Base-by-base conservation (phyloP, 1,140 invertebrate genomes). In the Drosophila varians region DNA sequence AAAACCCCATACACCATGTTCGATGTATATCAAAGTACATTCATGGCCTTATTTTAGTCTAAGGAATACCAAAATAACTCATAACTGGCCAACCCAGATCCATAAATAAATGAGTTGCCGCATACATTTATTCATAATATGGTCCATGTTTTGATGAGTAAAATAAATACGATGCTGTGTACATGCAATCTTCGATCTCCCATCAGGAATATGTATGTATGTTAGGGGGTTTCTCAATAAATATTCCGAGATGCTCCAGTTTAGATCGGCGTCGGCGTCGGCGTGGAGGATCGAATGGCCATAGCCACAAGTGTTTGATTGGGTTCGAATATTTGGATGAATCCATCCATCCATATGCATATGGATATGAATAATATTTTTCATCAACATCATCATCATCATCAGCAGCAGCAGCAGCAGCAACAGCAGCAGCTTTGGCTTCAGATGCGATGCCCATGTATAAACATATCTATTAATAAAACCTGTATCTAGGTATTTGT, bases 11-110 rank as follows among this genome's bases (percentile, higher is more conserved):
- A 21, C 21, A 2, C 21, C 58, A 23, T n/a, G n/a, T n/a, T n/a
- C 56, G 61, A 64, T 47, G 31, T 66, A 62, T 68, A 68, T 66
- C 64, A 68, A 68, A 66, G 64, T 68, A 68, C 64, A 64, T 66
- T 68, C 64, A 68, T 68, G 64, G 64, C 64, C 64, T 68, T 66
- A 68, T 66, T 68, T 68, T 68, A 66, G 47, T 43, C 61, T 26
- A 45, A 68, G 62, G 12, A 53, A 68, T 45, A 45, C 62, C 12
- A 66, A 66, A 66, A 66, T 66, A 66, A 26, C 64, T 68, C 60
- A 68, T 68, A 68, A 68, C 64, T 68, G 64, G 46, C 38, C 61
- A 66, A 66, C 64, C 61, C 64, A 52, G 18, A 19, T 68, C 64
- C 64, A 68, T 66, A 68, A 68, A 68, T 68, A 68, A 68, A 66